Conservation (phyloP, 2,113 vertebrate genomes). For the Pseudorasbora parva region DNA sequence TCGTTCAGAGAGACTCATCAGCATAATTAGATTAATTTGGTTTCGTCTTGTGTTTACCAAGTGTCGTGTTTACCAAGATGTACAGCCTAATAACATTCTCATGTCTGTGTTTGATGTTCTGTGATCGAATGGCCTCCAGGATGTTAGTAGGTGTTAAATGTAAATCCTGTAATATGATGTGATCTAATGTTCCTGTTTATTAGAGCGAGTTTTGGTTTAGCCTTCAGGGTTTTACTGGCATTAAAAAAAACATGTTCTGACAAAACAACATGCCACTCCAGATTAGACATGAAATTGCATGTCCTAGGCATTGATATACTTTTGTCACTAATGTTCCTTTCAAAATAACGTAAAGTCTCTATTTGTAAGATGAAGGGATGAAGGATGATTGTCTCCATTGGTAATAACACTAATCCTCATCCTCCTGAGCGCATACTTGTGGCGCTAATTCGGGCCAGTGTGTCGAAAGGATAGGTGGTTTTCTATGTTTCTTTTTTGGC, state of each 20-base stretch:
- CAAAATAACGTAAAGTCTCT: background rate
- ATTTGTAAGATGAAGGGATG: background rate
- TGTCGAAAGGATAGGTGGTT: background rate
- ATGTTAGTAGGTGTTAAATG: conserved; percentile 9
- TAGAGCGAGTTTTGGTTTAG: background rate
- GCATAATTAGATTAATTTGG: background rate
- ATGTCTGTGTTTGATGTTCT: conserved; percentile 1
- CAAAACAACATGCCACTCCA: background rate
- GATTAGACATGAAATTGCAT: background rate
- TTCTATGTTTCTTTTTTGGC: background rate
- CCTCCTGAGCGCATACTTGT: background rate
- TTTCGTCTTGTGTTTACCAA: background rate
- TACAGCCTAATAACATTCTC: background rate
- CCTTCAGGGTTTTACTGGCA: background rate
- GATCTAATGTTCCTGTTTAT: conserved; percentile 10
- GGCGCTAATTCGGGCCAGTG: background rate
- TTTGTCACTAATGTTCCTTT: background rate
- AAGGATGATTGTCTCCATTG: conserved; percentile 14
- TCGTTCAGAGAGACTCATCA: background rate
- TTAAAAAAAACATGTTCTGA: background rate
- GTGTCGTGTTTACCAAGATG: background rate
- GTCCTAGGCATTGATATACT: background rate
- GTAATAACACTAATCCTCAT: conserved; percentile 52
- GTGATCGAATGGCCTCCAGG: conserved; percentile 2
- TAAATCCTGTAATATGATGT: background rate